Evolutionary conservation across 2,888 invertebrate genomes (phyloP), one percentile per base, ranked within the genome.

Genomic region (Melanostoma scalare): DNA sequence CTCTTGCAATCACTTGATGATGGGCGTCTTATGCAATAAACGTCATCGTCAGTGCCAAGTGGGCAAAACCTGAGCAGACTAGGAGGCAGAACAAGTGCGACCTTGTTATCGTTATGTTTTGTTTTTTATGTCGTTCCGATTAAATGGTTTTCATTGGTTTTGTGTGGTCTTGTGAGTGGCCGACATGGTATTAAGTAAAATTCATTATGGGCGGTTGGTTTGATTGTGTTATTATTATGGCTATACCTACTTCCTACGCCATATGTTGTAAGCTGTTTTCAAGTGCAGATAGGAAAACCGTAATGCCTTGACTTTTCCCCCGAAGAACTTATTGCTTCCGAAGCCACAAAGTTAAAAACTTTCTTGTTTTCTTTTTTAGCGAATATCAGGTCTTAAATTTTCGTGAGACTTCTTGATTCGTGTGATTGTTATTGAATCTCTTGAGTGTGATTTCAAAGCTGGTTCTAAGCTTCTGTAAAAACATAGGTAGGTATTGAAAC

Each of bases 21-120:
- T 73, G 82, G 82, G 73, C 69, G 78, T 78, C 78, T 82, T 82
- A 82, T 82, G 78, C 73, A 82, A 78, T 52, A 52, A 65, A 73
- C 68, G 48, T 81, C 71, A 71, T 82, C 65, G 68, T 68, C 52
- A 74, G 58, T 78, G 63, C 40, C 55, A 68, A 44, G 56, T 75
- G 63, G 50, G 50, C 68, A 46, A 68, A 61, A 68, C 20, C 31
- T 61, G 63, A 52, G 50, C 61, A 72, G 52, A 78, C 82, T 55
- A 42, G 44, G 44, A 61, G 65, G 81, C 77, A 82, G 69, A 78
- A 65, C 78, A 82, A 82, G 78, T 73, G 81, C 38, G 65, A 78
- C 78, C 73, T 82, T 73, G 61, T 61, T 67, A 56, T 61, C 30
- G 53, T 44, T 61, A 40, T 60, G 6, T 52, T 48, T 20, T 20